These are phyloP conservation scores for Catagonus wagneri DNA, from an alignment of 2,113 vertebrate genomes.

Conservation along the genomic window DNA sequence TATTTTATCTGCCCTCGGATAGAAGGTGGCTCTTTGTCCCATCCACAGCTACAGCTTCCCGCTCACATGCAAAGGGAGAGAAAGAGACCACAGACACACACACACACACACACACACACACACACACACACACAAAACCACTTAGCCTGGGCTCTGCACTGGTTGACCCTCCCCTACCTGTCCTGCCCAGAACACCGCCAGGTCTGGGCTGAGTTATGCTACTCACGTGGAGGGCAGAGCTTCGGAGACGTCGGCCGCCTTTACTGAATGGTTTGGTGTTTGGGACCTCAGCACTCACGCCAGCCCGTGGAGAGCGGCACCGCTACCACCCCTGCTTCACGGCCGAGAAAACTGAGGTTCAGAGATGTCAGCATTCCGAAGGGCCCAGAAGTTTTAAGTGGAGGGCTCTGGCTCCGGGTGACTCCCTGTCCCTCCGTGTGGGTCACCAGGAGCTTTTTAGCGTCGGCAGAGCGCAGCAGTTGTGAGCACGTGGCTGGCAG, in stretches of 20 bases:
- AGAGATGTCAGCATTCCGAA: background rate
- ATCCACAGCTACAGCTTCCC: background rate
- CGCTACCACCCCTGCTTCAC: background rate
- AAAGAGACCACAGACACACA: background rate
- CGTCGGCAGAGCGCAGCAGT: background rate
- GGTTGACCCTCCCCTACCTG: background rate
- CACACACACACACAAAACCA: too few relatives aligned
- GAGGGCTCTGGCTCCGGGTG: background rate
- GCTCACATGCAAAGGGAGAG: background rate
- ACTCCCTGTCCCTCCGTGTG: background rate
- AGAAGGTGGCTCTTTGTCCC: background rate
- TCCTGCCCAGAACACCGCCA: background rate
- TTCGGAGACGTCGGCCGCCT: background rate
- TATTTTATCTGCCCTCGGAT: background rate
- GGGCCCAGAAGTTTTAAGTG: too few relatives aligned
- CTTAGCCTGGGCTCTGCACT: background rate
- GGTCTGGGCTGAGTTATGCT: background rate
- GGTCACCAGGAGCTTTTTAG: background rate
- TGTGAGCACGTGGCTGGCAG: background rate
- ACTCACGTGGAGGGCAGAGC: background rate
- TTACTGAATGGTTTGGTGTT: background rate
- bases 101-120: background rate
- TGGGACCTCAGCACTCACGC: background rate
- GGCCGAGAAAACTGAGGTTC: background rate
- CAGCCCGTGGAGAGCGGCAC: background rate